phyloP scores from a whole-genome alignment of 2,113 vertebrate species.

The Saimiri boliviensis region DNA sequence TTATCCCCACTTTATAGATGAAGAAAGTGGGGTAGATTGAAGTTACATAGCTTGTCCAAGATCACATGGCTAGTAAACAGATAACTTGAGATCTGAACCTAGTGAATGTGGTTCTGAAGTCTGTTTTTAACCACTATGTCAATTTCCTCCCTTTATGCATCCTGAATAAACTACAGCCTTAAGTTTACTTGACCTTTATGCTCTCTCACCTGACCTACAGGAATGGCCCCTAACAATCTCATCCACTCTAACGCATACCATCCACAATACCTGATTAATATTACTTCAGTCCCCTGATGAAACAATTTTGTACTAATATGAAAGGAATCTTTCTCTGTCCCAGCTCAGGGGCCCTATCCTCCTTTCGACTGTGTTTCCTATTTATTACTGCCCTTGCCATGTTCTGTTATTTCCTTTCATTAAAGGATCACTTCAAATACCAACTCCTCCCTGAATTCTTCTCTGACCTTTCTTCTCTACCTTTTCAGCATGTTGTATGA shows the following conservation, averaged over 20 bases:
- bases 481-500: neutral
- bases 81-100: neutral
- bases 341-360: neutral
- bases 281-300: conserved; percentile 10
- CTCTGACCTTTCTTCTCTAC: neutral
- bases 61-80: neutral
- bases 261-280: neutral
- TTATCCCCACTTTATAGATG: neutral
- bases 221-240: neutral
- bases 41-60: neutral
- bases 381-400: neutral
- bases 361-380: neutral
- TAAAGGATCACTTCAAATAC: neutral
- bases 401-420: neutral
- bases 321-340: neutral
- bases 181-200: neutral
- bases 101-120: neutral
- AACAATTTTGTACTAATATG: neutral
- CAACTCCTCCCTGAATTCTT: neutral
- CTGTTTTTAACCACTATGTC: neutral
- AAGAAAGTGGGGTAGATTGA: neutral
- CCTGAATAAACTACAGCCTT: neutral
- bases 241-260: neutral
- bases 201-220: neutral
- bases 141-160: neutral